Evolutionary conservation across 2,797 vertebrate genomes (phyloP), one percentile per base, ranked within the genome.

Genomic region (Pseudotriccus pelzelni): DNA sequence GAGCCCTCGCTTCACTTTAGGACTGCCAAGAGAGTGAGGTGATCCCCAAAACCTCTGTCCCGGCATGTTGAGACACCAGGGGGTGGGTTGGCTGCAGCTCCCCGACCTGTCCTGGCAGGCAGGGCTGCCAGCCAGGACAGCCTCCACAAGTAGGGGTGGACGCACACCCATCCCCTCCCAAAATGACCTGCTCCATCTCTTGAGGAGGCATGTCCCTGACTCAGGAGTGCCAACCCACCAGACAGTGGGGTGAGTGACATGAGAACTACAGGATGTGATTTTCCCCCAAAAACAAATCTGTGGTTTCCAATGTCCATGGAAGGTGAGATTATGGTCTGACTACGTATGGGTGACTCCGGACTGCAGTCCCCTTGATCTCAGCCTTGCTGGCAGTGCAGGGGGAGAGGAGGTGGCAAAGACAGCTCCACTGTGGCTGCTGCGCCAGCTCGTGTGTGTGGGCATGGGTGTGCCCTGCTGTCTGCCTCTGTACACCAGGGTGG

Each of bases 341-440:
- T 19, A 30, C 8, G 50, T 3, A 0, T 30, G 27, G 32, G 23
- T 37, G 56, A 74, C 79, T 72, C 3, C 22, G 79, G 53, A 85
- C 72, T 36, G 41, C 70, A 81, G 78, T 69, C 32, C 44, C 67
- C 55, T 73, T 81, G 36, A 52, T 50, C 50, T 94, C 63, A 89
- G 59, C 50, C 30, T 82, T 3, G 2, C 21, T n/a, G 18, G 49
- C 46, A 50, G 73, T 1, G 34, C 17, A 2, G 41, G 41, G 34
- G n/a, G n/a, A 87, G 44, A 91, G 5, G 14, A 73, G 75, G 28
- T 2, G 1, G 62, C 37, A 60, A 58, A 66, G 82, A n/a, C 36
- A 68, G 59, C 22, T 79, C 52, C 4, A 25, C 66, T 1, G 11
- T 20, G 39, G 25, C 52, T 64, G 59, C 66, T 63, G 78, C 4